Conservation (phyloP, 1,140 invertebrate genomes). For the Prorops nasuta region DNA sequence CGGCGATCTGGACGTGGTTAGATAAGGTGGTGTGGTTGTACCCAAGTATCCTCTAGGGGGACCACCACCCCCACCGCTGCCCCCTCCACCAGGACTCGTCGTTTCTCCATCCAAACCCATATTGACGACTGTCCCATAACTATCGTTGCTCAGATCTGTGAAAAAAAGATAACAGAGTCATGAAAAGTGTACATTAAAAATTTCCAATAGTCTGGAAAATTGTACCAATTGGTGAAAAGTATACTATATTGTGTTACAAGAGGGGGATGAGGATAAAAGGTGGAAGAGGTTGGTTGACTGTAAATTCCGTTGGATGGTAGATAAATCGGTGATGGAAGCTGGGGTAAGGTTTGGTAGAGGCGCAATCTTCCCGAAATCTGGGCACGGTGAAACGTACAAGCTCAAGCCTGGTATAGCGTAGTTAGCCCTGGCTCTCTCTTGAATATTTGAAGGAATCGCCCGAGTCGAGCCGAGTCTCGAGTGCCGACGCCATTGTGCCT, state of each 20-base stretch:
- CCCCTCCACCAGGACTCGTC: conserved; percentile 71
- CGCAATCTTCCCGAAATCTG: conserved; percentile 56
- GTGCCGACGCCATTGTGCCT: conserved; percentile 18
- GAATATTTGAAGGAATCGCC: conserved; percentile 53
- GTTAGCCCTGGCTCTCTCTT: conserved; percentile 51
- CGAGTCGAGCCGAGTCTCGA: conserved; percentile 18
- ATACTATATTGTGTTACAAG: conserved; percentile 3
- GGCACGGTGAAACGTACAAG: conserved; percentile 27
- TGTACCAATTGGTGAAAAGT: not conserved
- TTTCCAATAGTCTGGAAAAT: not conserved
- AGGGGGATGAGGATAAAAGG: conserved; percentile 1
- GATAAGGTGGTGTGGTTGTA: conserved; percentile 74
- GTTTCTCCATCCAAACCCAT: conserved; percentile 74
- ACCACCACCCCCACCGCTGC: conserved; percentile 53
- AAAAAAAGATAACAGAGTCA: no score
- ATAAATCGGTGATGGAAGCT: no score
- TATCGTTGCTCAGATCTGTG: conserved; percentile 82
- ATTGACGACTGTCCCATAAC: conserved; percentile 78
- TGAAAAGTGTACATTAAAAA: not conserved
- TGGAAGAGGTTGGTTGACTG: no score
- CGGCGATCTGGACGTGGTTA: conserved; percentile 75
- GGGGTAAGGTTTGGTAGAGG: no score
- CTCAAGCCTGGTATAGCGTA: conserved; percentile 40
- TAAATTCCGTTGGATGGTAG: no score
- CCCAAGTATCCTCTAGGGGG: conserved; percentile 61